Percentiles rank a stretch among this genome's conserved stretches.
Conservation (phyloP, 2,113 vertebrate genomes). For the Prochilodus magdalenae region DNA sequence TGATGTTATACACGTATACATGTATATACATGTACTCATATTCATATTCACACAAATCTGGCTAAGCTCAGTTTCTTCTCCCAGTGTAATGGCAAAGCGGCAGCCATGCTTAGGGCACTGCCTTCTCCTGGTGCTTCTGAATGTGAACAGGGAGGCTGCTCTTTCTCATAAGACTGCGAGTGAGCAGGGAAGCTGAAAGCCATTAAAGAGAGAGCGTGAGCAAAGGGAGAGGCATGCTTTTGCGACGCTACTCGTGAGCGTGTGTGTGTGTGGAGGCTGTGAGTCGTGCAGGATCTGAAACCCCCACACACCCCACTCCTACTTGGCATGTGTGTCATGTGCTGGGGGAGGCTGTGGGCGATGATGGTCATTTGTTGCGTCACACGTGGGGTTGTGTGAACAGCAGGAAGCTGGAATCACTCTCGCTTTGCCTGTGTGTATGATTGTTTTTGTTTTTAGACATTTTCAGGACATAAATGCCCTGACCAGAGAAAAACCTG, state of each 20-base stretch:
- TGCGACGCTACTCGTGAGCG: background rate
- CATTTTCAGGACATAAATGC: background rate
- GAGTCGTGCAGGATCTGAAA: conserved; percentile 53
- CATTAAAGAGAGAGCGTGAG: conserved; percentile 3
- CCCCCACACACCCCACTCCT: conserved; percentile 52
- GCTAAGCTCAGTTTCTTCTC: background rate
- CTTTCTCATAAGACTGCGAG: background rate
- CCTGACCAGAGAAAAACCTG: background rate
- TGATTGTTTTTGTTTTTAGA: conserved; percentile 7
- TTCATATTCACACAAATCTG: background rate
- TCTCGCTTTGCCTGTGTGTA: conserved; percentile 49
- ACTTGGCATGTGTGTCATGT: conserved; percentile 58
- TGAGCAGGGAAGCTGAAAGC: conserved; percentile 3
- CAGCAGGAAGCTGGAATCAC: conserved; percentile 63
- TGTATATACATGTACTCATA: no score
- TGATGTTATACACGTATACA: background rate
- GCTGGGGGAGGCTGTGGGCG: conserved; percentile 66
- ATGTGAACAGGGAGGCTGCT: background rate
- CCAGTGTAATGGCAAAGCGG: background rate
- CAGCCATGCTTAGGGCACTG: background rate
- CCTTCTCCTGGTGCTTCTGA: background rate
- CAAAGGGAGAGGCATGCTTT: conserved; percentile 13
- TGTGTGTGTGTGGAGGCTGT: conserved; percentile 9
- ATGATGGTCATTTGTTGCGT: conserved; percentile 71
- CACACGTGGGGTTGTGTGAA: conserved; percentile 70